Evolutionary conservation across 2,797 vertebrate species (phyloP).

Genomic region (Gymnoscopelus braueri): DNA sequence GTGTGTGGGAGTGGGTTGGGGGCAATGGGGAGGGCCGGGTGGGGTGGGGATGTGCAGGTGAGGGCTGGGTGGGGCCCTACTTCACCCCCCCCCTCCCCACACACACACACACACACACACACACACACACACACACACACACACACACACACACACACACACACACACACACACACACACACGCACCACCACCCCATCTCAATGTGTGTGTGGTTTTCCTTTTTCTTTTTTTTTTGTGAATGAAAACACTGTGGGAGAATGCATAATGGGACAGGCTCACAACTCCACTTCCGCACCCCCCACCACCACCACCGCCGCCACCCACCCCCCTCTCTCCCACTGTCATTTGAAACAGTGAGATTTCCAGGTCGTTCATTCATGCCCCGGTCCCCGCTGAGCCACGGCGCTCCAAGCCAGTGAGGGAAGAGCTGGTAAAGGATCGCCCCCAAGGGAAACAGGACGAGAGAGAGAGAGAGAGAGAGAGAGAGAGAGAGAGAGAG

Average conservation of each 20-base stretch:
- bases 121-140: no score
- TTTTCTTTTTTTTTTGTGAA: constrained; percentile 61
- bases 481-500: constrained; percentile 2
- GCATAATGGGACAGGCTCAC: constrained; percentile 74
- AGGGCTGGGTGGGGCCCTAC: constrained; percentile 76
- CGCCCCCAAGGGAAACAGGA: constrained; percentile 61
- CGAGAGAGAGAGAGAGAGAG: constrained; percentile 9
- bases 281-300: constrained; percentile 77
- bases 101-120: constrained; percentile 14
- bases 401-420: constrained; percentile 55
- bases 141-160: no score
- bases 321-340: no score
- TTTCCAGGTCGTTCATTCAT: constrained; percentile 83
- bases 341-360: constrained; percentile 74
- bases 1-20: constrained; percentile 54
- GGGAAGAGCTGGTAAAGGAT: constrained; percentile 74
- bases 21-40: constrained; percentile 25
- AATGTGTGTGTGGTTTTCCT: constrained; percentile 11
- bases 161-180: no score
- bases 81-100: constrained; percentile 47
- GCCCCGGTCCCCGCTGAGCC: constrained; percentile 68
- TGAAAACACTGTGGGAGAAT: constrained; percentile 67
- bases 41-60: constrained; percentile 1
- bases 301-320: no score
- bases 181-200: no score